phyloP scores from a whole-genome alignment of 2,888 invertebrate genomes.

The Melanotus villosus region DNA sequence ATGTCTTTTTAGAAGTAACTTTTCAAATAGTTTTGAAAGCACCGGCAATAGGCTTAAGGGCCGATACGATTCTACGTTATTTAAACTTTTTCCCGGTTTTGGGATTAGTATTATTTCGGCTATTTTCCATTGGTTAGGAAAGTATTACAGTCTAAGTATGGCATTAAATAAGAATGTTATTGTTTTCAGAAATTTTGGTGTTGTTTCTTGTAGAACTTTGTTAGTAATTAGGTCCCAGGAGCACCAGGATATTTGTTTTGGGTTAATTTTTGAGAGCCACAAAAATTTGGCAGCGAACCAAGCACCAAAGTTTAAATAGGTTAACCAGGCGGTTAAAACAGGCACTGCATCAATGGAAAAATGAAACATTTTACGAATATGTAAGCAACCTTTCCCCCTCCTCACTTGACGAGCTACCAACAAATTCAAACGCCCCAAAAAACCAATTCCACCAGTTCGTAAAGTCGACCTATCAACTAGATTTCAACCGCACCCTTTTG shows the following conservation, averaged over 20 bases:
- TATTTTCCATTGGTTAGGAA: conserved; percentile 1
- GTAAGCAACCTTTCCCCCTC: too few relatives aligned
- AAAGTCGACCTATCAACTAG: too few relatives aligned
- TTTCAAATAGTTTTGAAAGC: background rate
- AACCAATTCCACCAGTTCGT: too few relatives aligned
- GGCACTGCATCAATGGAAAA: too few relatives aligned
- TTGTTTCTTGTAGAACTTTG: background rate
- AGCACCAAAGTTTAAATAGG: too few relatives aligned
- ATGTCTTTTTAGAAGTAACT: background rate
- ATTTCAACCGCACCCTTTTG: too few relatives aligned
- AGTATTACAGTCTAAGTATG: background rate
- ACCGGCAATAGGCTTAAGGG: background rate
- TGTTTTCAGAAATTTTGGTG: background rate
- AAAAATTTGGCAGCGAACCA: too few relatives aligned
- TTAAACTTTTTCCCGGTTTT: background rate
- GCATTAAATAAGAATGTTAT: conserved; percentile 3
- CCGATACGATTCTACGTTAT: conserved; percentile 2
- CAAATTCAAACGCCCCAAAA: too few relatives aligned
- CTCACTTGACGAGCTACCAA: too few relatives aligned
- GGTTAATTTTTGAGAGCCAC: conserved; percentile 12
- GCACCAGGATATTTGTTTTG: background rate
- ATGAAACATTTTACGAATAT: too few relatives aligned
- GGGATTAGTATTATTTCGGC: conserved; percentile 1
- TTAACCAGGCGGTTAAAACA: too few relatives aligned
- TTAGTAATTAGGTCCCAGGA: conserved; percentile 12